phyloP scores from a whole-genome alignment of 2,113 vertebrate genomes.

The Cathartes aura region DNA sequence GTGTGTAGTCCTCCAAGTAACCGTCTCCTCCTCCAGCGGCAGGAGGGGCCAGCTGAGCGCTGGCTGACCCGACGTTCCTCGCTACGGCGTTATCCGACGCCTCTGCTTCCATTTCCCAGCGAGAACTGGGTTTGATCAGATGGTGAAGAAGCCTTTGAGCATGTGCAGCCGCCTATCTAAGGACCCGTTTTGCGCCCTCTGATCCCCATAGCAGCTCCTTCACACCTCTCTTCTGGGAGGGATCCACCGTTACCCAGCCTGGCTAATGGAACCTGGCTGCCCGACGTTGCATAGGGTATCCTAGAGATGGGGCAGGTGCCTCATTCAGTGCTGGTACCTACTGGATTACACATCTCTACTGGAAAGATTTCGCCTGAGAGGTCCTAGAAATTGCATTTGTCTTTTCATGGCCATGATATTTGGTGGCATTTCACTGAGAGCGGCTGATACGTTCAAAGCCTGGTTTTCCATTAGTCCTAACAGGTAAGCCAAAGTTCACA shows the following conservation, averaged over 20 bases:
- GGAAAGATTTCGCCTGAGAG: neutral
- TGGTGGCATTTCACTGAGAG: neutral
- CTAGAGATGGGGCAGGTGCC: neutral
- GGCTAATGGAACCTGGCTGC: neutral
- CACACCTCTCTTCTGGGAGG: neutral
- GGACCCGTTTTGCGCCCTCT: neutral
- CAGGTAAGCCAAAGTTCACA: neutral
- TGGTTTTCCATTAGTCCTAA: neutral
- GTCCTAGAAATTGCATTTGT: neutral
- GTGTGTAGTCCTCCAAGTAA: neutral
- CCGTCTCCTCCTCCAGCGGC: rapidly evolving
- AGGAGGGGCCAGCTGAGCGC: neutral
- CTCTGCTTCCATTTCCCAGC: neutral
- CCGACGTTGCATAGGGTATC: neutral
- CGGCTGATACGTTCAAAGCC: neutral
- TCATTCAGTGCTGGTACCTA: neutral
- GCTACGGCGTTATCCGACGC: rapidly evolving
- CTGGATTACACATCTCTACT: neutral
- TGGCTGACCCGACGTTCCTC: rapidly evolving
- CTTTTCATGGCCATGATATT: neutral
- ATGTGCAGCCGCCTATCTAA: neutral
- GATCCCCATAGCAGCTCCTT: neutral
- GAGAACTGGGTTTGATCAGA: neutral
- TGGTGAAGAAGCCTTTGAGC: neutral
- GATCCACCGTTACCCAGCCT: rapidly evolving